Evolutionary conservation across 2,797 vertebrate species (phyloP).

Genomic region (Cynopterus sphinx): DNA sequence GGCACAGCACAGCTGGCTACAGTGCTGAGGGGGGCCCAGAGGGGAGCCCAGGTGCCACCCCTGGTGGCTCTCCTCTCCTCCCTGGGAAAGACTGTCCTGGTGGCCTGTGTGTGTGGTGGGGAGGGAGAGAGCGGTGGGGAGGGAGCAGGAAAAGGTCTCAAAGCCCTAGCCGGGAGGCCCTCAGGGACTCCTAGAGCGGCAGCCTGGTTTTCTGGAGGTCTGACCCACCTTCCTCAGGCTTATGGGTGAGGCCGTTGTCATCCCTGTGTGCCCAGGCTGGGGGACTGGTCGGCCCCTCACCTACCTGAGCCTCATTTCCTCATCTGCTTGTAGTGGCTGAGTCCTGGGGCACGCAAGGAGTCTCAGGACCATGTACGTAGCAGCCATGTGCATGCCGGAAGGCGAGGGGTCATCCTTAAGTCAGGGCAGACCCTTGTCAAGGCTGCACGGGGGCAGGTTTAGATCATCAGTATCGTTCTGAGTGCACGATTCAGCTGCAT

Average conservation of each 20-base stretch:
- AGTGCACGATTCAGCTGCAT: neutral
- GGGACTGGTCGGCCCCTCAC: neutral
- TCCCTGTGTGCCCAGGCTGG: neutral
- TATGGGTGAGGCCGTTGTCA: neutral
- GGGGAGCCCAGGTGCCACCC: neutral
- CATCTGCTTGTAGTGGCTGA: neutral
- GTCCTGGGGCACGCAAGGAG: accelerated
- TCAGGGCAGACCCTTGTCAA: neutral
- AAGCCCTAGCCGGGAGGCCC: neutral
- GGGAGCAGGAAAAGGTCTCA: neutral
- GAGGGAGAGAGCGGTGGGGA: too few relatives aligned
- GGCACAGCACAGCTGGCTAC: neutral
- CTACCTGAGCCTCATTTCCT: neutral
- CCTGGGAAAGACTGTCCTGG: neutral
- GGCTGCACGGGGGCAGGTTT: neutral
- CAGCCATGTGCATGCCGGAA: accelerated
- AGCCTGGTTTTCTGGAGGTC: neutral
- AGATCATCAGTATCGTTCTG: neutral
- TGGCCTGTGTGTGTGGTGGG: neutral
- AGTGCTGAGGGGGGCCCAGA: too few relatives aligned
- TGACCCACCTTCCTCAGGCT: neutral
- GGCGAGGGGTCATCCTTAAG: neutral
- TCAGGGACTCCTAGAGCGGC: neutral
- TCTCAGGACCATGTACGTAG: accelerated
- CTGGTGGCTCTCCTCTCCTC: neutral